Conservation (phyloP, 2,797 vertebrate genomes). For the Nyctalus aviator region DNA sequence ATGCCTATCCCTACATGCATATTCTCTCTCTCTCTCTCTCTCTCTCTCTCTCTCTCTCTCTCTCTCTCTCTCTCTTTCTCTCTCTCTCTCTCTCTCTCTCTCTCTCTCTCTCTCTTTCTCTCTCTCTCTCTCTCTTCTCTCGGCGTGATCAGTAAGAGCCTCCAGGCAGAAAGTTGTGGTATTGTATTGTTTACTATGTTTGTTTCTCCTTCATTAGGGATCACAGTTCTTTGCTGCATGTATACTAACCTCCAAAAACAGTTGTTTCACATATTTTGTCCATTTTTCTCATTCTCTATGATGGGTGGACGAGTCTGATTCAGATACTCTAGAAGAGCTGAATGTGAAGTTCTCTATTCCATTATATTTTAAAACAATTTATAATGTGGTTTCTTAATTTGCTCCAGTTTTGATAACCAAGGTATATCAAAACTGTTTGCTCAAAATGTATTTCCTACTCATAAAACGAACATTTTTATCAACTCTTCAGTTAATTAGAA, state of each 20-base stretch:
- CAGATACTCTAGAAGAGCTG: neutral
- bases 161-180: neutral
- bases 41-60: neutral
- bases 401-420: neutral
- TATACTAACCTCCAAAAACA: neutral
- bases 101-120: neutral
- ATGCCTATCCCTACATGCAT: neutral
- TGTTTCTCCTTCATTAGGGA: neutral
- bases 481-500: neutral
- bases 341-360: neutral
- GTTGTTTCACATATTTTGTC: neutral
- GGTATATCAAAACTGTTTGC: neutral
- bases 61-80: neutral
- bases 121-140: neutral
- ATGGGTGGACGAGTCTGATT: neutral
- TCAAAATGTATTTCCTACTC: neutral
- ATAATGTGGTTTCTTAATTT: neutral
- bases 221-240: neutral
- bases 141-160: too few relatives aligned
- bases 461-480: slow-evolving; percentile 12
- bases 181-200: neutral
- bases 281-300: neutral
- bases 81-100: neutral
- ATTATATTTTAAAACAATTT: neutral
- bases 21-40: neutral